Base-by-base conservation (phyloP, 2,797 vertebrate genomes). In the Phoxinus dragarum region DNA sequence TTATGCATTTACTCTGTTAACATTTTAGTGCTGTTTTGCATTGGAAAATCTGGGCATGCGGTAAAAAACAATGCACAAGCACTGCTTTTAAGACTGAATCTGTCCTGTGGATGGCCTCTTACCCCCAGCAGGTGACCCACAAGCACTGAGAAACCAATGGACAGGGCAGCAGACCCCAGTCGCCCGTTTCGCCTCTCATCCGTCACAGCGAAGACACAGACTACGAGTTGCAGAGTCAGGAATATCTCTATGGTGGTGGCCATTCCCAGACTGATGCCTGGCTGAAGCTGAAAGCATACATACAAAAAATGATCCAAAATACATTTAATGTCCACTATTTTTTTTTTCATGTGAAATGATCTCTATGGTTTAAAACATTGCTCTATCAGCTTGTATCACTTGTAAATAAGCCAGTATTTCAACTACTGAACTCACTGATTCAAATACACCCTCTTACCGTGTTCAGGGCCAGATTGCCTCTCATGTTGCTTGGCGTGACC, bases 61-160 rank as follows among this genome's bases (percentile, higher is more conserved):
- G 12, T 3, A 19, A 79, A 73, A 44, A 61, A 7, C 17, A 44
- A 21, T 47, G 17, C 8, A 36, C 17, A 52, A 54, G 34, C 40
- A 64, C 23, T 54, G 69, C 27, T 54, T 42, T 79, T 79, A 67
- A 67, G 17, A 34, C 27, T 31, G 27, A 49, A 67, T 47, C 16
- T 78, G 44, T 80, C 42, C 27, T 47, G 9, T 27, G 40, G 61
- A 34, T 56, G 36, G 44, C 1, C 6, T 68, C 94, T 96, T 96
- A 98, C 98, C 96, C 98, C 98, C 88, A 98, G 96, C 88, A 99
- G 95, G 89, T 98, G 98, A 64, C 97, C 97, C 34, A 97, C 93
- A 81, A 97, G 95, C 87, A 98, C 96, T 23, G 97, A 97, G 91
- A 98, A 96, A 90, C 98, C 98, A n/a, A 98, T 94, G 76, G 97